Evolutionary conservation across 2,888 invertebrate genomes (phyloP), one percentile per base, ranked within the genome.

Genomic region (Apamea sordens): DNA sequence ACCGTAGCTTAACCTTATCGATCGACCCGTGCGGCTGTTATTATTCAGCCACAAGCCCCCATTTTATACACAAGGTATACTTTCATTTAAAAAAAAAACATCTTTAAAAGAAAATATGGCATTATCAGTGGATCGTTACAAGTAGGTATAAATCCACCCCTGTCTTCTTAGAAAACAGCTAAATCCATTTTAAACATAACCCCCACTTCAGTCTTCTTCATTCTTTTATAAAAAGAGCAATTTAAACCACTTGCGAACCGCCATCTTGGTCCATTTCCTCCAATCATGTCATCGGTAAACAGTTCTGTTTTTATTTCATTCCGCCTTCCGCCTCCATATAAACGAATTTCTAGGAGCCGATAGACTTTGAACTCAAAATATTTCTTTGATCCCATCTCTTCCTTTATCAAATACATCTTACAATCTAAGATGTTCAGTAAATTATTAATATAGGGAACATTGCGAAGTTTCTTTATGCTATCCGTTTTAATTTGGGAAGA

Each of bases 331-430:
- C 32, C 41, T 73, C 69, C 67, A 77, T 72, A 83, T 83, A 79
- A 88, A 79, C 77, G 72, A 84, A 82, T 79, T 78, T 75, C 74
- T 78, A 79, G 77, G 44, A 68, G 24, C 67, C 59, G 41, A 78
- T 74, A 47, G 36, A 53, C 88, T 88, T 88, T 89, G 88, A 88
- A 88, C 76, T 82, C 64, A 21, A 74, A 77, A 78, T 77, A 88
- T 88, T 83, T 83, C 89, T 83, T 88, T 88, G 89, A 88, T 77
- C 65, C 13, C 56, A 72, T 77, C 47, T 50, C n/a, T 61, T 61
- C 73, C 81, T 80, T 84, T 80, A 77, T 69, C 74, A 84, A 82
- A 77, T 77, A 89, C 56, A 73, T 73, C 73, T 81, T 74, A 81
- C 11, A 68, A 77, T 83, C 77, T 82, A 2, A 65, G 61, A 80